A percentile compares a stretch with the other conserved stretches of the same genome.
phyloP scores from a whole-genome alignment of 1,140 invertebrate genomes.

The Pissodes strobi region DNA sequence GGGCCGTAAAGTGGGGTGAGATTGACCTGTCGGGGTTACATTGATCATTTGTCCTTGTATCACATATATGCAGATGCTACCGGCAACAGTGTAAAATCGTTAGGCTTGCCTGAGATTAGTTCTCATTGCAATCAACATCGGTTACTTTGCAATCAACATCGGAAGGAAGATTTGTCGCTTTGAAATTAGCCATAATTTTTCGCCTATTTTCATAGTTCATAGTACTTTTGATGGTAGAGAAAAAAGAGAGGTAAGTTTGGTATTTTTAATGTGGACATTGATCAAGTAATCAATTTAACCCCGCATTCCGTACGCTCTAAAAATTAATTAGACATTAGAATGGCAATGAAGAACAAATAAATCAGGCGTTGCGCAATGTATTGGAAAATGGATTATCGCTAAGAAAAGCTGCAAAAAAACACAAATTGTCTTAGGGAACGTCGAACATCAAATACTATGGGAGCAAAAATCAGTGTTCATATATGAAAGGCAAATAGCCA shows the following conservation, averaged over 20 bases:
- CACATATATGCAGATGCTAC: not conserved
- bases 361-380: slow-evolving; percentile 3
- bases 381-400: not conserved
- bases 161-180: no score
- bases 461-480: not conserved
- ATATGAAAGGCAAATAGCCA: no score
- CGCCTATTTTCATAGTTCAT: not conserved
- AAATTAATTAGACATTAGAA: no score
- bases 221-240: slow-evolving; percentile 7
- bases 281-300: slow-evolving; percentile 1
- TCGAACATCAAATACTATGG: not conserved
- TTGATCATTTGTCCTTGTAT: slow-evolving; percentile 7
- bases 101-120: slow-evolving; percentile 4
- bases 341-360: not conserved
- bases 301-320: not conserved
- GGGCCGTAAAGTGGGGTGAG: slow-evolving; percentile 1
- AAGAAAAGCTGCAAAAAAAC: no score
- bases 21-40: slow-evolving; percentile 1
- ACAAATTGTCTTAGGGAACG: not conserved
- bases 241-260: not conserved
- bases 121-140: not conserved
- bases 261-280: not conserved
- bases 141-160: no score
- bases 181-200: slow-evolving; percentile 1
- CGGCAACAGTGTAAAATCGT: not conserved